Evolutionary conservation across 1,140 invertebrate genomes (phyloP).

Genomic region (Idris sp.): DNA sequence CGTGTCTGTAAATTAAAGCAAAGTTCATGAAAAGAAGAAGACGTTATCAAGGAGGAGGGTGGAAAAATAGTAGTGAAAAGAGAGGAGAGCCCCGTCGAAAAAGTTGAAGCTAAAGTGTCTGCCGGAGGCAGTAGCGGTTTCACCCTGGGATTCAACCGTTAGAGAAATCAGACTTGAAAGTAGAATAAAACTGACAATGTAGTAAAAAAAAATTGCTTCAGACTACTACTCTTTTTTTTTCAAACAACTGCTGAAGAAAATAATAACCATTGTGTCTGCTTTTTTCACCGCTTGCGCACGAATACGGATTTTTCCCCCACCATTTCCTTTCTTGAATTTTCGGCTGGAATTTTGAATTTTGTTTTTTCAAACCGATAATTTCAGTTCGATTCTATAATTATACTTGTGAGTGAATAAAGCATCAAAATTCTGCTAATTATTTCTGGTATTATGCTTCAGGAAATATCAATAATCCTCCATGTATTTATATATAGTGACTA

Average conservation of each 20-base stretch:
- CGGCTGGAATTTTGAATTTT: too few relatives aligned
- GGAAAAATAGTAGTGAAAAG: conserved; percentile 50
- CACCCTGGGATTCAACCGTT: conserved; percentile 39
- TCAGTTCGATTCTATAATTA: too few relatives aligned
- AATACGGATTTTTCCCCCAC: conserved; percentile 10
- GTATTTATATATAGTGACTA: too few relatives aligned
- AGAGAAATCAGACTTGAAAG: conserved; percentile 63
- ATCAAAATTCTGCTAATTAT: too few relatives aligned
- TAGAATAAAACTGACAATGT: conserved; percentile 64
- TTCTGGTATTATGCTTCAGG: too few relatives aligned
- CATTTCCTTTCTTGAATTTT: not conserved
- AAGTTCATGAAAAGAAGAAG: conserved; percentile 44
- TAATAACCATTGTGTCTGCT: conserved; percentile 51
- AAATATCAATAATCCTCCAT: too few relatives aligned
- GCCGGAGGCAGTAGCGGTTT: conserved; percentile 43
- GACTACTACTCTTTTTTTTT: too few relatives aligned
- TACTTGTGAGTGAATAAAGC: too few relatives aligned
- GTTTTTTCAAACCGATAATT: too few relatives aligned
- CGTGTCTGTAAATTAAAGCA: conserved; percentile 45
- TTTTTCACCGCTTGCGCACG: conserved; percentile 7
- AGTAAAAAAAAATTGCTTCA: conserved; percentile 57
- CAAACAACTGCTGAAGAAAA: conserved; percentile 48
- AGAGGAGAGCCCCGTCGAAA: conserved; percentile 31
- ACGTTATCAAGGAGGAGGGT: conserved; percentile 27
- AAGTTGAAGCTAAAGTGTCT: conserved; percentile 53